Evolutionary conservation across 2,113 vertebrate genomes (phyloP), one percentile per base, ranked within the genome.

Genomic region (Tursiops truncatus): DNA sequence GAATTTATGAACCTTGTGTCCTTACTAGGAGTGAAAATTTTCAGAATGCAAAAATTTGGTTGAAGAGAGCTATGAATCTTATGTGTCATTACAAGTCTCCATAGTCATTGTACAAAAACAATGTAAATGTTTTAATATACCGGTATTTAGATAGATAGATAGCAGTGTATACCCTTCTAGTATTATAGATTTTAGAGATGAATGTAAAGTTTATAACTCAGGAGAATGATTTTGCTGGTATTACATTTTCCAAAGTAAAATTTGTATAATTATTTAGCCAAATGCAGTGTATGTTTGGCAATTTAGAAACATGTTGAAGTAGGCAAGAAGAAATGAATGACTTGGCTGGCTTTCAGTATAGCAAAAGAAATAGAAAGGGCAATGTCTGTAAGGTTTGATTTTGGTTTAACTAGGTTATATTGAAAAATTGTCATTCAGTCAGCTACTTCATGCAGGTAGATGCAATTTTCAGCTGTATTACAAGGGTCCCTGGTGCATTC

Each of bases 361-460:
- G 21, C 10, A 93, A 9, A 25, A 65, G 88, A 93, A 98, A 93
- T 58, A 97, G 73, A 94, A 94, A 53, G 47, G 31, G 38, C 83
- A 33, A 15, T 94, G 41, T 97, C 31, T 96, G 13, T 89, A 94
- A 98, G 95, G 21, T 97, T 98, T 98, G 98, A 98, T 98, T 98
- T 97, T 68, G 7, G 73, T 96, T 98, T 98, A 97, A 98, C 50
- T 97, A 81, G 88, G 98, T 98, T 98, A 98, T 89, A 73, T 15
- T 98, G 97, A 98, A 98, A 98, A 95, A 18, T 93, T 98, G 86
- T 94, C 92, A 68, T 94, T 97, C 86, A 94, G 38, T 97, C 98
- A 97, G 97, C 98, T 98, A 90, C 77, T 98, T 98, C 88, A 91
- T 88, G 41, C 85, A 98, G 86, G 95, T 92, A 96, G 93, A 98